phyloP scores from a whole-genome alignment of 2,888 invertebrate genomes.

The Meloe dianella region DNA sequence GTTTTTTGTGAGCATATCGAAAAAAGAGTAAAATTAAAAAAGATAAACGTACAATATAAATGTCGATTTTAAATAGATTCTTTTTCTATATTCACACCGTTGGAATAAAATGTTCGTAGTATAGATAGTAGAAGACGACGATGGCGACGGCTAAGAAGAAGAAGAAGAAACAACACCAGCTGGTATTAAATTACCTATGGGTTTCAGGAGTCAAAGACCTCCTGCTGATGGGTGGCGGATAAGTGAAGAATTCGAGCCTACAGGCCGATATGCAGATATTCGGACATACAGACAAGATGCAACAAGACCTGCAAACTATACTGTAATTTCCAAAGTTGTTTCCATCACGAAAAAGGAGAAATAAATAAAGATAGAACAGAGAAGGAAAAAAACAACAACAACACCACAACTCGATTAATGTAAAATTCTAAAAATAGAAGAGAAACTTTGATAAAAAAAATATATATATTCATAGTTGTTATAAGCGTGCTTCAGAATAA shows the following conservation, averaged over 20 bases:
- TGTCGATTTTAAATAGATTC: slow-evolving; percentile 26
- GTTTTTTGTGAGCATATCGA: background rate
- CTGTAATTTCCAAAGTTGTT: background rate
- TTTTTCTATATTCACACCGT: slow-evolving; percentile 25
- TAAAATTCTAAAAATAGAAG: background rate
- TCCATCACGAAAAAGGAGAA: background rate
- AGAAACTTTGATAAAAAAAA: background rate
- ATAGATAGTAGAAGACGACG: background rate
- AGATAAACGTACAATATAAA: slow-evolving; percentile 26
- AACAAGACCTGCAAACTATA: slow-evolving; percentile 8
- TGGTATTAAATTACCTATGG: slow-evolving; percentile 30
- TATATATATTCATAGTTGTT: background rate
- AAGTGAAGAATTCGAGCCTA: slow-evolving; percentile 44
- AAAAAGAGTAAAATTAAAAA: slow-evolving; percentile 1
- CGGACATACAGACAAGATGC: slow-evolving; percentile 33
- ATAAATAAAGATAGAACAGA: no score
- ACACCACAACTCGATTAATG: background rate
- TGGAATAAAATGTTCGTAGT: slow-evolving; percentile 1
- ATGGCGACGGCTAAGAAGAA: background rate
- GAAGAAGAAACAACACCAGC: slow-evolving; percentile 9
- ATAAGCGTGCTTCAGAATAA: slow-evolving; percentile 35
- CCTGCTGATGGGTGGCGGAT: slow-evolving; percentile 44
- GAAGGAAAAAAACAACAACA: no score
- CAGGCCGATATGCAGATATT: slow-evolving; percentile 46
- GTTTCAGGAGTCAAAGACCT: slow-evolving; percentile 46